These are phyloP conservation scores for Crypturellus tataupa DNA, from an alignment of 2,797 vertebrate genomes.

Conservation along the genomic window DNA sequence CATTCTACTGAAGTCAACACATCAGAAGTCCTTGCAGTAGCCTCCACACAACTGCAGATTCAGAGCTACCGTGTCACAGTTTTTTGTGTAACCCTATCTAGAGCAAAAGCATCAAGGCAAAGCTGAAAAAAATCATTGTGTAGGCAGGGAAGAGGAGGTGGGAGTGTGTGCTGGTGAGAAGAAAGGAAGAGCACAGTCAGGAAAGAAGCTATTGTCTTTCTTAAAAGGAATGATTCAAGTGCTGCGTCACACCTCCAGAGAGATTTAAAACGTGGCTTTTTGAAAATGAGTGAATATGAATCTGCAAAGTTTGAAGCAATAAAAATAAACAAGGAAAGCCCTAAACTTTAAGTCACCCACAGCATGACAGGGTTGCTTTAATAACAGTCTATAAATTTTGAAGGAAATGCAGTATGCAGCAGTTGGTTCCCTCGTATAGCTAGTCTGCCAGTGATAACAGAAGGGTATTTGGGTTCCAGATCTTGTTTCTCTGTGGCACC, in stretches of 20 bases:
- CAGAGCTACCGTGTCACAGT: neutral
- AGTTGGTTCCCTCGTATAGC: neutral
- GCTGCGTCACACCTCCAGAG: neutral
- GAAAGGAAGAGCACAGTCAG: neutral
- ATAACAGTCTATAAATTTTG: neutral
- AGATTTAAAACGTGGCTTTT: neutral
- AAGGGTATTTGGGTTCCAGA: neutral
- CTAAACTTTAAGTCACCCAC: neutral
- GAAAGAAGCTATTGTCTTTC: neutral
- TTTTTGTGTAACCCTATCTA: neutral
- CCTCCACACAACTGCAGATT: neutral
- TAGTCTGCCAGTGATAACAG: neutral
- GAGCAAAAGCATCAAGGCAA: neutral
- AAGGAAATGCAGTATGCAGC: neutral
- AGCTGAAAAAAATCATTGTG: neutral
- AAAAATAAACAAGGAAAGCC: constrained; percentile 31
- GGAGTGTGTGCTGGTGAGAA: rapidly evolving
- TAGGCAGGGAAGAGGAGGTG: neutral
- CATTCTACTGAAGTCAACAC: neutral
- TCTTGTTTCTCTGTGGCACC: neutral
- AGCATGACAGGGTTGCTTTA: neutral
- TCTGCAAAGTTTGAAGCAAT: neutral
- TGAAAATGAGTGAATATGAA: neutral
- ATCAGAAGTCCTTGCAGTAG: neutral
- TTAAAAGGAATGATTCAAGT: neutral